Conservation (phyloP, 23 tunicate species). For the Oikopleura vanhoeffeni region DNA sequence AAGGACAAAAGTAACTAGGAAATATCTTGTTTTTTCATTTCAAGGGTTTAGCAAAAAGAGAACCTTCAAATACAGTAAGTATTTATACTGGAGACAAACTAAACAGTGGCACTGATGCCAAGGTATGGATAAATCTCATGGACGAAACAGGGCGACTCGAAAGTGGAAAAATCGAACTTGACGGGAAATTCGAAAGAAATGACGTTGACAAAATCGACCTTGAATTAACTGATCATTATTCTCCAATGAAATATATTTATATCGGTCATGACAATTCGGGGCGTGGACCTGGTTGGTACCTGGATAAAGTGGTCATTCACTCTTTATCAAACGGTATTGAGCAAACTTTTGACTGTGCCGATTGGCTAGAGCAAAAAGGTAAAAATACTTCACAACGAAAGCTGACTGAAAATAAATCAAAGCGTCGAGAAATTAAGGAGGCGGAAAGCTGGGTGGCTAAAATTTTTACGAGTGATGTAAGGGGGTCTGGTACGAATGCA, state of each 20-base stretch:
- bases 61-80: background rate
- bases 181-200: constrained; percentile 35
- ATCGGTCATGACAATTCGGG: constrained; percentile 92
- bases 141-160: constrained; percentile 43
- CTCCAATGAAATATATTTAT: constrained; percentile 71
- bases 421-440: background rate
- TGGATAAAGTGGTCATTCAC: constrained; percentile 17
- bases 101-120: constrained; percentile 91
- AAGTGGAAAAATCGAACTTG: constrained; percentile 36
- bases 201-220: constrained; percentile 50
- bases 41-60: too few species aligned
- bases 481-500: constrained; percentile 89
- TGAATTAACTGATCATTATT: constrained; percentile 40
- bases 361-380: constrained; percentile 75
- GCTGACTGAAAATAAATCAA: constrained; percentile 37
- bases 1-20: too few species aligned
- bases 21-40: too few species aligned
- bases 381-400: constrained; percentile 51
- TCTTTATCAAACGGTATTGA: background rate
- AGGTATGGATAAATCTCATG: constrained; percentile 66
- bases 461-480: constrained; percentile 48
- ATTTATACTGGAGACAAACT: constrained; percentile 47
- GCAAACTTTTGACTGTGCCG: constrained; percentile 52
- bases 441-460: background rate
- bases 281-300: constrained; percentile 70